Evolutionary conservation across 1,140 invertebrate species (phyloP).

Genomic region (Leptopilina clavipes): DNA sequence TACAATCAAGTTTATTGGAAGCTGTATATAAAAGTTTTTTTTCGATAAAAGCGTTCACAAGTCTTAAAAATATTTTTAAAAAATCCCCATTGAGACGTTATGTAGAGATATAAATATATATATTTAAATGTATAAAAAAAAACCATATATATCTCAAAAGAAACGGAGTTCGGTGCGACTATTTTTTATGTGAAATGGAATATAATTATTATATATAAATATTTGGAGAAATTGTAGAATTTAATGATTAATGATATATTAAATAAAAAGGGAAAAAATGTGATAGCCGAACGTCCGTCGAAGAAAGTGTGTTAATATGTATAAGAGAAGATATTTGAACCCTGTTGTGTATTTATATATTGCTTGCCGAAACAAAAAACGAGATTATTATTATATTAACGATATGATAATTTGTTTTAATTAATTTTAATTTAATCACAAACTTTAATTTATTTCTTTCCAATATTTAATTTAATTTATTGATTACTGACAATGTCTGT

Average conservation of each 20-base stretch:
- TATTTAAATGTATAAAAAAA: constrained; percentile 36
- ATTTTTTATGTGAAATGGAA: constrained; percentile 35
- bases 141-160: neutral
- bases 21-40: constrained; percentile 1
- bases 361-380: constrained; percentile 41
- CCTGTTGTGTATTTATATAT: constrained; percentile 51
- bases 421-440: too few relatives aligned
- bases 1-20: neutral
- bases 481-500: constrained; percentile 47
- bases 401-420: constrained; percentile 44
- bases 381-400: constrained; percentile 49
- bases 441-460: constrained; percentile 51
- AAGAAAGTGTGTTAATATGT: constrained; percentile 38
- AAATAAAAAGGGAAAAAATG: constrained; percentile 41
- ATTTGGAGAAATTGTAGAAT: constrained; percentile 35
- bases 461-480: constrained; percentile 43
- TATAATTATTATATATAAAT: constrained; percentile 39
- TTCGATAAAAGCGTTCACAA: neutral
- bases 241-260: constrained; percentile 41
- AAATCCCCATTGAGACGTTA: constrained; percentile 25
- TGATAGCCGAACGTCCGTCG: constrained; percentile 49
- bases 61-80: too few relatives aligned
- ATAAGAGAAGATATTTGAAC: constrained; percentile 38
- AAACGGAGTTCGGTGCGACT: constrained; percentile 25
- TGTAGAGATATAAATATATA: constrained; percentile 35